Conservation (phyloP, 2,113 vertebrate genomes). For the Xyliphius kryptos region DNA sequence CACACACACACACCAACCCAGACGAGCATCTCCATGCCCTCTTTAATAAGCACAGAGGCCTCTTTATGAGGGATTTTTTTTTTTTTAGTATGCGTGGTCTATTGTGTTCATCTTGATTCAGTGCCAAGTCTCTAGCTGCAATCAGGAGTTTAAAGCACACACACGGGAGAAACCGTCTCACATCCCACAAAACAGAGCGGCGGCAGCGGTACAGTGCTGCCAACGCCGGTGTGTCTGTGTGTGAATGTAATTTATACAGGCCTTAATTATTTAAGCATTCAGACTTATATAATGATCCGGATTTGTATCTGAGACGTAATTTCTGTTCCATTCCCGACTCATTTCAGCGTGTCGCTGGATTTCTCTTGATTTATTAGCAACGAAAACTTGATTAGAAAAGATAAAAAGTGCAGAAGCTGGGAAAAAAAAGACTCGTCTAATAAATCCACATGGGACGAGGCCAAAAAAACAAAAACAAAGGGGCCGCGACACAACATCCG, state of each 20-base stretch:
- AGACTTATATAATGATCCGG: neutral
- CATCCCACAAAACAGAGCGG: constrained; percentile 3
- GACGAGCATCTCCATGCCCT: constrained; percentile 26
- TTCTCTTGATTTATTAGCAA: constrained; percentile 6
- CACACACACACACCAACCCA: neutral
- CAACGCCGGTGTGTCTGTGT: neutral
- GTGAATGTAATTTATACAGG: neutral
- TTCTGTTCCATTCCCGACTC: neutral
- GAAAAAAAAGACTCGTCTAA: constrained; percentile 31
- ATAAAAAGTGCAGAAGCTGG: constrained; percentile 6
- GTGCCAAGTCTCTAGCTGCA: constrained; percentile 71
- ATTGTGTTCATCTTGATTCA: constrained; percentile 66
- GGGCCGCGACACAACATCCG: constrained; percentile 32
- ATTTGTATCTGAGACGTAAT: neutral
- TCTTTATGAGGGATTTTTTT: constrained; percentile 48
- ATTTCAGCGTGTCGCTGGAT: too few relatives aligned
- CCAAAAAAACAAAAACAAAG: constrained; percentile 47
- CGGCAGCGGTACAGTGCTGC: too few relatives aligned
- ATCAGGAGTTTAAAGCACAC: constrained; percentile 53
- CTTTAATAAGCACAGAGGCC: constrained; percentile 41
- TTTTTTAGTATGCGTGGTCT: constrained; percentile 65
- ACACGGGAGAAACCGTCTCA: constrained; percentile 7
- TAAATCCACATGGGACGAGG: constrained; percentile 50
- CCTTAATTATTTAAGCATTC: neutral
- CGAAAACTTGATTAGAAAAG: neutral